Evolutionary conservation across 2,888 invertebrate genomes (phyloP).

Genomic region (Heliconius erato): DNA sequence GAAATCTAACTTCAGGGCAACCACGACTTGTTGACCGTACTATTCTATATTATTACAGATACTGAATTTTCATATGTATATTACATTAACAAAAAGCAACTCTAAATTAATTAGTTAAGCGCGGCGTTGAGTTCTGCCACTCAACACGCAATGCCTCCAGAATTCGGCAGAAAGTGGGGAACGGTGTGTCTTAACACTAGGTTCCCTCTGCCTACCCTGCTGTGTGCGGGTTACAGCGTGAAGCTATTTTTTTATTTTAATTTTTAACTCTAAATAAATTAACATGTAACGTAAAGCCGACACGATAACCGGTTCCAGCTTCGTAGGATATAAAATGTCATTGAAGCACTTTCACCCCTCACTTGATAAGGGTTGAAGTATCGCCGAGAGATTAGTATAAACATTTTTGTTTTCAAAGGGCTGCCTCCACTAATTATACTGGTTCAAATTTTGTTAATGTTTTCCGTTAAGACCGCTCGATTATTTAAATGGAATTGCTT

Average conservation of each 20-base stretch:
- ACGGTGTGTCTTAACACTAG: too few species aligned
- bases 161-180: too few species aligned
- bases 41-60: too few species aligned
- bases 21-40: too few species aligned
- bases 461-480: background rate
- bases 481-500: background rate
- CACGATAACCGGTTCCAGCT: background rate
- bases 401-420: conserved; percentile 16
- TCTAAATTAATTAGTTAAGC: background rate
- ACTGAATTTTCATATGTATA: background rate
- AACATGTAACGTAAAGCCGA: background rate
- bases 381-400: conserved; percentile 15
- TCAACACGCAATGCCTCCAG: too few species aligned
- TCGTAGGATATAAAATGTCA: conserved; percentile 14
- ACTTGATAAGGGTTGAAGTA: conserved; percentile 28
- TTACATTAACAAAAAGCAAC: background rate
- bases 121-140: too few species aligned
- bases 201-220: too few species aligned
- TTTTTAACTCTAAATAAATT: background rate
- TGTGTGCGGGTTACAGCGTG: too few species aligned
- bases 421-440: background rate
- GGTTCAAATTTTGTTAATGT: background rate
- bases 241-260: too few species aligned
- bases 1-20: too few species aligned
- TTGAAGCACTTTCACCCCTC: conserved; percentile 8